These are phyloP conservation scores for Nematostella vectensis DNA, from an alignment of 92 coral and sea anemone species.

Conservation along the genomic window DNA sequence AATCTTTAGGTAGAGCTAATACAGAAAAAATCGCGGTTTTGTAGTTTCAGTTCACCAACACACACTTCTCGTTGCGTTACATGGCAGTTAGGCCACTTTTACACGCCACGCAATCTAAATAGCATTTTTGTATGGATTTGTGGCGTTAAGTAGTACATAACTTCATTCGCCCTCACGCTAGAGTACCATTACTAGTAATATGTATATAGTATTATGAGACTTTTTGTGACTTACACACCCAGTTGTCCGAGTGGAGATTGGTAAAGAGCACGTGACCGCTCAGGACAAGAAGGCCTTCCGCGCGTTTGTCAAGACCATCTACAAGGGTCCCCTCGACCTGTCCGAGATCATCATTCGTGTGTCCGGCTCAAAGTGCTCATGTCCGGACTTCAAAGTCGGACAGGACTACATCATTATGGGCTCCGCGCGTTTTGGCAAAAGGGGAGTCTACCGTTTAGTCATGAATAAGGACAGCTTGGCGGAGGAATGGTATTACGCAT, in stretches of 20 bases:
- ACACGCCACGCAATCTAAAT: too few relatives aligned
- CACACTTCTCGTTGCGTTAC: too few relatives aligned
- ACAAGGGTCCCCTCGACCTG: slow-evolving; percentile 3
- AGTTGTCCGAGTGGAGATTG: not conserved
- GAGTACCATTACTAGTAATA: too few relatives aligned
- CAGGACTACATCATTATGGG: slow-evolving; percentile 50
- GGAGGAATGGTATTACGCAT: slow-evolving; percentile 10
- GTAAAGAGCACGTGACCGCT: not conserved
- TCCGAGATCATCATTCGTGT: slow-evolving; percentile 15
- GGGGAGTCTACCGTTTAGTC: slow-evolving; percentile 3
- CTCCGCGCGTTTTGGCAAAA: slow-evolving; percentile 4
- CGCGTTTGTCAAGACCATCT: slow-evolving; percentile 1
- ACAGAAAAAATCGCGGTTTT: too few relatives aligned
- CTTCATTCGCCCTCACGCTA: too few relatives aligned
- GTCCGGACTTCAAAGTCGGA: slow-evolving; percentile 30
- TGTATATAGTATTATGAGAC: too few relatives aligned
- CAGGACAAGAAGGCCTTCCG: slow-evolving; percentile 11
- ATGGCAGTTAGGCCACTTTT: too few relatives aligned
- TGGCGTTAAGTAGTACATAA: too few relatives aligned
- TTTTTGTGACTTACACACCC: too few relatives aligned
- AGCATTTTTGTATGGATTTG: too few relatives aligned
- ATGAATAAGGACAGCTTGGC: slow-evolving; percentile 19
- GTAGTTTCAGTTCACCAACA: too few relatives aligned
- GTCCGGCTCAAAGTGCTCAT: slow-evolving; percentile 15
- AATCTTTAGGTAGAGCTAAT: too few relatives aligned